phyloP scores from a whole-genome alignment of 2,113 vertebrate genomes.

The Psammodynastes pulverulentus region DNA sequence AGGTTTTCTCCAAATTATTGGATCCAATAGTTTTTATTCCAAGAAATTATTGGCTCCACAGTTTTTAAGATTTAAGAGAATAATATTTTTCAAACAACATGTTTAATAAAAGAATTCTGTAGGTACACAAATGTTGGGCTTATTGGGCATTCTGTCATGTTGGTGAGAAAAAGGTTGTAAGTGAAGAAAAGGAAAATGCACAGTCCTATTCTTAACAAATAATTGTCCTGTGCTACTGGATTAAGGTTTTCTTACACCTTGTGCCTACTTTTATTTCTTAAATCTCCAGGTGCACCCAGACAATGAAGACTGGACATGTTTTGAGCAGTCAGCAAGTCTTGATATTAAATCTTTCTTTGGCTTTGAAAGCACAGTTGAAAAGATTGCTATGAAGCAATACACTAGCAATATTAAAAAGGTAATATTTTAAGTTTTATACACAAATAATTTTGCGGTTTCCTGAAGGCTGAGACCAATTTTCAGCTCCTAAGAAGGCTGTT shows the following conservation, averaged over 20 bases:
- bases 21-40: background rate
- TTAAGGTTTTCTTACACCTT: background rate
- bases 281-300: constrained; percentile 89
- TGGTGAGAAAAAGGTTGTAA: background rate
- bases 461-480: background rate
- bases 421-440: constrained; percentile 22
- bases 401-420: constrained; percentile 95
- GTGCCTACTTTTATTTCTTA: constrained; percentile 5
- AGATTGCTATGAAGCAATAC: constrained; percentile 96
- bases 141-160: background rate
- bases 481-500: background rate
- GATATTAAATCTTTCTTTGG: constrained; percentile 99
- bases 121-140: background rate
- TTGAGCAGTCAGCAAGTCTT: constrained; percentile 91
- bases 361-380: constrained; percentile 95
- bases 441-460: background rate
- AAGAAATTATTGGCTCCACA: background rate
- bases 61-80: background rate
- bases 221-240: background rate
- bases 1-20: too few relatives aligned
- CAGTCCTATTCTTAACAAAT: background rate
- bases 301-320: constrained; percentile 97
- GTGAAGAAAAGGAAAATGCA: background rate
- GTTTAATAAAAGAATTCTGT: background rate
- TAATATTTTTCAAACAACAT: background rate